Percentiles rank a stretch among this genome's conserved stretches.
phyloP scores from a whole-genome alignment of 2,888 invertebrate genomes.

The Abrostola triplasia region DNA sequence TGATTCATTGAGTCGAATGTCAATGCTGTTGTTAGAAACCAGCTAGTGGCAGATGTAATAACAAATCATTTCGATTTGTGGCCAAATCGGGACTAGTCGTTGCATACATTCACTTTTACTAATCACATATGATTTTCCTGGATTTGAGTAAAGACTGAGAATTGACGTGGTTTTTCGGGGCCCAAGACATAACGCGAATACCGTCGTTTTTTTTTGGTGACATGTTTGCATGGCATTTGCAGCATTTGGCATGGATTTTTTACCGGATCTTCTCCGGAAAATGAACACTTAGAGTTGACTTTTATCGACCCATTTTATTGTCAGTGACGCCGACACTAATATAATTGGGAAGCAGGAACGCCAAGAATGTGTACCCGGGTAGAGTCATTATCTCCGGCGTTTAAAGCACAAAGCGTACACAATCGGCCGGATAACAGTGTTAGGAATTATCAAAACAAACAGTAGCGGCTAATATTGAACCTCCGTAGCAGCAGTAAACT shows the following conservation, averaged over 20 bases:
- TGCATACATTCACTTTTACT: slow-evolving; percentile 2
- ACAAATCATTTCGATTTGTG: slow-evolving; percentile 31
- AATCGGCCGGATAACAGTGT: slow-evolving; percentile 25
- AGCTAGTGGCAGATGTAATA: slow-evolving; percentile 28
- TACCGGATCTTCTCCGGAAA: too few relatives aligned
- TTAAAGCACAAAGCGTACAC: not conserved
- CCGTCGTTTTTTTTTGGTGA: not conserved
- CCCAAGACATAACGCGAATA: not conserved
- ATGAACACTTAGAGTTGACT: too few relatives aligned
- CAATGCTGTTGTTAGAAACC: slow-evolving; percentile 42
- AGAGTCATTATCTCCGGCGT: too few relatives aligned
- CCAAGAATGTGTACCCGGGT: too few relatives aligned
- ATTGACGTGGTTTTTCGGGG: not conserved
- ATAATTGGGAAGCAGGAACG: too few relatives aligned
- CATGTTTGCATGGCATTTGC: not conserved
- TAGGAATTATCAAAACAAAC: slow-evolving; percentile 29
- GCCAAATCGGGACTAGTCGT: slow-evolving; percentile 1
- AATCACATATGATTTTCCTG: not conserved
- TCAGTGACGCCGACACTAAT: too few relatives aligned
- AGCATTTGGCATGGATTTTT: not conserved
- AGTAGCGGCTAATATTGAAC: slow-evolving; percentile 29
- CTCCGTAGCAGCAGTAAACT: not conserved
- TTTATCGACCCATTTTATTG: too few relatives aligned
- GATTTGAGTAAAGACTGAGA: not conserved
- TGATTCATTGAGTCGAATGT: slow-evolving; percentile 51